These are phyloP conservation scores for Drosophila kohkoa DNA, from an alignment of 1,140 invertebrate genomes.

Conservation along the genomic window DNA sequence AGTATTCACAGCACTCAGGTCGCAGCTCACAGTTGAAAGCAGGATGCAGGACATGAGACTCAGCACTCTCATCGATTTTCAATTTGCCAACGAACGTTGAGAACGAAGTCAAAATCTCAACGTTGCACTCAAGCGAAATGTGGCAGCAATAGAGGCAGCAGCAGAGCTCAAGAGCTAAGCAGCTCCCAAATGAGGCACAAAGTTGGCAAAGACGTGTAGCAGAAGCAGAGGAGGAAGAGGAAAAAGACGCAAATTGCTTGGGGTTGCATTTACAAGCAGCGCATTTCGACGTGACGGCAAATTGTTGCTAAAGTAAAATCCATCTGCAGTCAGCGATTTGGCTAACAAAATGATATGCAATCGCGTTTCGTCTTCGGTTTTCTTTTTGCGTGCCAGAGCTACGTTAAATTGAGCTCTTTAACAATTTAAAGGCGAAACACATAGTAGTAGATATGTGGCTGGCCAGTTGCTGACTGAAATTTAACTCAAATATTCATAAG, in stretches of 20 bases:
- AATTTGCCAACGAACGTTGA: slow-evolving; percentile 49
- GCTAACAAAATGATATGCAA: slow-evolving; percentile 3
- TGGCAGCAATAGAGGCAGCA: background rate
- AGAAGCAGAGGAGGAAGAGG: slow-evolving; percentile 6
- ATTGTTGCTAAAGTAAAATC: slow-evolving; percentile 6
- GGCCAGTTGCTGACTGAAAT: background rate
- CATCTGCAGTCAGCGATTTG: slow-evolving; percentile 5
- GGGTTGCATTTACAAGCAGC: slow-evolving; percentile 21
- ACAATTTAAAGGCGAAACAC: slow-evolving; percentile 1
- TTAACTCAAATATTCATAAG: slow-evolving; percentile 48
- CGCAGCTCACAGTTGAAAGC: background rate
- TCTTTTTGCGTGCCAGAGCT: too few relatives aligned
- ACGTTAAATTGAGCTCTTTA: background rate
- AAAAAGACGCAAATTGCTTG: slow-evolving; percentile 21
- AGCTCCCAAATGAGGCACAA: slow-evolving; percentile 61
- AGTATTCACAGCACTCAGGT: slow-evolving; percentile 8
- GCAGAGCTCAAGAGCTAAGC: slow-evolving; percentile 17
- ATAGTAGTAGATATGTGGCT: background rate
- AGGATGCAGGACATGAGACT: slow-evolving; percentile 14
- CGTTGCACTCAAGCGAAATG: slow-evolving; percentile 47
- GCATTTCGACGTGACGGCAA: slow-evolving; percentile 6
- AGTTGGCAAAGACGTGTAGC: slow-evolving; percentile 29
- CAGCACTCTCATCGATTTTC: slow-evolving; percentile 63
- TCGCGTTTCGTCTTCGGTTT: background rate
- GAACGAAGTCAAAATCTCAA: slow-evolving; percentile 51